Evolutionary conservation across 2,797 vertebrate genomes (phyloP), one percentile per base, ranked within the genome.

Genomic region (Meda fulgida): DNA sequence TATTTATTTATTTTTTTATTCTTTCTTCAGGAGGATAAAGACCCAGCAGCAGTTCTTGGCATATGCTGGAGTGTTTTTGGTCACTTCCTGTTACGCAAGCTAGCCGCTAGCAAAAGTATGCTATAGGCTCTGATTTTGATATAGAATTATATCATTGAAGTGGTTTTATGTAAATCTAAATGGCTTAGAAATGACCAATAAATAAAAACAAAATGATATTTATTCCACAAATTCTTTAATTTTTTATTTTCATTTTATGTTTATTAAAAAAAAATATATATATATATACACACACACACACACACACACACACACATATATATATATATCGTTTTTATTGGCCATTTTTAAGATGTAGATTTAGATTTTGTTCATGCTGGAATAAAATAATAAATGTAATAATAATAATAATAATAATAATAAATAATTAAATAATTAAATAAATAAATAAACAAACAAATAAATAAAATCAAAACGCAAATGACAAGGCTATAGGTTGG

Each of bases 1-100:
- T 88, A 69, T 78, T 78, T 78, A 77, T 83, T 81, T 67, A 73
- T 72, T 78, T 84, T 69, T 84, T 79, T 43, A 71, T 78, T 31
- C 19, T 58, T 87, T 92, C 94, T 89, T 91, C 91, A 93, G 92
- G 91, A 93, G 92, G 92, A 92, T 87, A 92, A 93, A 94, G 91
- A 90, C 91, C 84, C 92, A 89, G 89, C 93, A 92, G 93, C 91
- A 92, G 93, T 92, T 92, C 92, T 92, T 93, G 90, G 91, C 86
- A 93, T 93, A 95, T 94, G 92, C 94, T 94, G 93, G 93, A 92
- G 92, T 72, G 83, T 51, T 88, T 88, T 86, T 78, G 65, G 85
- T 90, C 77, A 88, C 72, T 88, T 89, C 89, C 89, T 90, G 89
- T 87, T 84, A 76, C 55, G 40, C 87, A 86, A 81, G 29, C 84